Percentiles rank a stretch among this genome's conserved stretches.
Evolutionary conservation across 2,113 vertebrate species (phyloP).

Genomic region (Archilochus colubris): DNA sequence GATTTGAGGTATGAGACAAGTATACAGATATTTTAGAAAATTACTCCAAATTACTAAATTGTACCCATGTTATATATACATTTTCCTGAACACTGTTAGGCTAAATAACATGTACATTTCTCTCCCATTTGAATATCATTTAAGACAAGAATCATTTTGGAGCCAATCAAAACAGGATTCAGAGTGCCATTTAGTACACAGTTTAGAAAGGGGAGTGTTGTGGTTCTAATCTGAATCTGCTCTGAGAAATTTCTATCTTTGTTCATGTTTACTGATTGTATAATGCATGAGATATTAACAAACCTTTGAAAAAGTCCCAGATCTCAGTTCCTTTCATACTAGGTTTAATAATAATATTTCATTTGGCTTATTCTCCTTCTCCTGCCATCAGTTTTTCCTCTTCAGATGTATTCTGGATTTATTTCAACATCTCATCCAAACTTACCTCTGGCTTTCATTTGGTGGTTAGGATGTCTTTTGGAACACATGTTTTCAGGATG

Average conservation of each 20-base stretch:
- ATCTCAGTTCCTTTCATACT: not conserved
- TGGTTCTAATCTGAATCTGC: not conserved
- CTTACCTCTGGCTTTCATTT: not conserved
- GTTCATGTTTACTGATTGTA: not conserved
- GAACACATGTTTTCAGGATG: not conserved
- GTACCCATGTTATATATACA: not conserved
- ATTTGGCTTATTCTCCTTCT: not conserved
- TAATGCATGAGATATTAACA: not conserved
- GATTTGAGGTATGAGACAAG: not conserved
- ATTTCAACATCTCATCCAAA: not conserved
- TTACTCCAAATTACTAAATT: not conserved
- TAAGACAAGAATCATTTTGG: not conserved
- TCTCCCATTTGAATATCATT: not conserved
- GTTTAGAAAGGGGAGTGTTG: not conserved
- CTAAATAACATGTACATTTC: not conserved
- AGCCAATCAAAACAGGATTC: not conserved
- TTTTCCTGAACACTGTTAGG: not conserved
- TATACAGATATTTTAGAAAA: not conserved
- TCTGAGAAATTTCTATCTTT: not conserved
- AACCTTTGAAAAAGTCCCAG: not conserved
- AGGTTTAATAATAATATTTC: not conserved
- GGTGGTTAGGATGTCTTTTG: not conserved
- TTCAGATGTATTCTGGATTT: not conserved
- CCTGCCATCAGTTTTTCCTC: not conserved
- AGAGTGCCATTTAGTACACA: not conserved